Evolutionary conservation across 2,113 vertebrate species (phyloP).

Genomic region (Aegypius monachus): DNA sequence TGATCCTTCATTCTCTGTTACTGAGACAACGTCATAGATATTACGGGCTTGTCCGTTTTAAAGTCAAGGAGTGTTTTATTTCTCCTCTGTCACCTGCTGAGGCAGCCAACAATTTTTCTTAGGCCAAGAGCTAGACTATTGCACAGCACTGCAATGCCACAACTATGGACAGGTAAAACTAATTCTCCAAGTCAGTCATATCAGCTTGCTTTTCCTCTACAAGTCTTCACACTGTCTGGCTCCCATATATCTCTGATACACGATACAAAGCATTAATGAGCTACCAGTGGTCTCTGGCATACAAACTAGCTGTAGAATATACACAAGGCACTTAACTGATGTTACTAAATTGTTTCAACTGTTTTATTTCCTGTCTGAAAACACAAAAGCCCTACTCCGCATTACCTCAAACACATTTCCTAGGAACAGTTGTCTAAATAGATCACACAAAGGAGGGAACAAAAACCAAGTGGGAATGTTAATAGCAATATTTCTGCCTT

Average conservation of each 20-base stretch:
- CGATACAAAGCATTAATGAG: background rate
- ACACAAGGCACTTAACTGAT: background rate
- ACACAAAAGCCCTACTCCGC: background rate
- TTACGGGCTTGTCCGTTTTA: background rate
- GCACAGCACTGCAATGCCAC: background rate
- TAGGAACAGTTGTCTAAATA: background rate
- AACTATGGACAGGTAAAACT: background rate
- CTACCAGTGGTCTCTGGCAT: background rate
- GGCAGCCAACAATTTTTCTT: background rate
- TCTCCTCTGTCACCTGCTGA: background rate
- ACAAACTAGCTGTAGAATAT: background rate
- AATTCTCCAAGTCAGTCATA: background rate
- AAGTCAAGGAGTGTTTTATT: background rate
- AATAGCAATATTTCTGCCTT: background rate
- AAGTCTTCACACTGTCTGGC: background rate
- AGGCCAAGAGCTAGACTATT: background rate
- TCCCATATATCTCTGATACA: background rate
- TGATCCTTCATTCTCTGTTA: background rate
- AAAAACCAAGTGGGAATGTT: background rate
- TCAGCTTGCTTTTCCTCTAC: background rate
- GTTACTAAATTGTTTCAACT: background rate
- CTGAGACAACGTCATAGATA: background rate
- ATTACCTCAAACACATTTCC: background rate
- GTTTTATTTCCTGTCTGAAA: background rate
- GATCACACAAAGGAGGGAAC: background rate